Evolutionary conservation across 2,888 invertebrate genomes (phyloP), one percentile per base, ranked within the genome.

Genomic region (Rhagonycha lutea): DNA sequence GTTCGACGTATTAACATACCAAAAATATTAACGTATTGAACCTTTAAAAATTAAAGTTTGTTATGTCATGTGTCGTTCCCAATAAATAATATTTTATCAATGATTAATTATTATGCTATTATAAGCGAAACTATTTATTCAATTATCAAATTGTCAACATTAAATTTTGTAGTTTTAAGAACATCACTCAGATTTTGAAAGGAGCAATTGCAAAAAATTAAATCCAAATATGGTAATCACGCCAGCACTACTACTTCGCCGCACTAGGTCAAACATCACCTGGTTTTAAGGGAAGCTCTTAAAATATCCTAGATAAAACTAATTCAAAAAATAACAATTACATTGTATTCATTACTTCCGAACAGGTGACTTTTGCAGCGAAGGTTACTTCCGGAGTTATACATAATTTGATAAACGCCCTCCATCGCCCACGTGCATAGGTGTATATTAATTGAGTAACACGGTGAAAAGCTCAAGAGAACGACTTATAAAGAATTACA

Each of bases 241-340:
- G 47, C 7, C 47, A n/a, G 47, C 47, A 12, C 7, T n/a, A 12
- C 7, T n/a, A n/a, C 47, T n/a, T 9, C 28, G 8, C 9, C 28
- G 72, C 68, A 74, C 63, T 74, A 60, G 74, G 74, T 74, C 74
- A 74, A 61, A 65, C 29, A 67, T 74, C 74, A 74, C 60, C 69
- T 74, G 74, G 14, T 67, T n/a, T 8, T 60, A 70, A 47, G 60
- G 28, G 61, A 23, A 26, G 61, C 47, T 60, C 18, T 26, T 14
- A 18, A 29, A 14, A 47, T 23, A 14, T 9, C 60, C 9, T 29
- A 18, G 4, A 67, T 47, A 14, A 12, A 47, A 12, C 11, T 28
- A 26, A 61, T n/a, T 28, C 14, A 10, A 24, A n/a, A 28, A 24
- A 24, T 68, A 68, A 9, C 29, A 29, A 62, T 14, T 11, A 12